Evolutionary conservation across 2,888 invertebrate genomes (phyloP).

Genomic region (Agriopis marginaria): DNA sequence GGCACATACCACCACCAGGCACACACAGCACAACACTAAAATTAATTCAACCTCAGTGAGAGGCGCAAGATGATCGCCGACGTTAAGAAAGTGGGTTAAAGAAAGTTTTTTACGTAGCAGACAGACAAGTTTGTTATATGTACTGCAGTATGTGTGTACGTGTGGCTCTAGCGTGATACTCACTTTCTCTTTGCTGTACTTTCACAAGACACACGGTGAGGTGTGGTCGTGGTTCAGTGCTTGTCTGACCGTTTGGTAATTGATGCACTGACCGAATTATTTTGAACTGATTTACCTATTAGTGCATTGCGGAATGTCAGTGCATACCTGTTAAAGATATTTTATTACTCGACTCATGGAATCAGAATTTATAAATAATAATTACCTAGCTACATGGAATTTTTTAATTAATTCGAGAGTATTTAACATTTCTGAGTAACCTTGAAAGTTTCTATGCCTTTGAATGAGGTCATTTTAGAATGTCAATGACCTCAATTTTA

Average conservation of each 20-base stretch:
- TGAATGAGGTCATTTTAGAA: slow-evolving; percentile 57
- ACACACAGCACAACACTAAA: slow-evolving; percentile 78
- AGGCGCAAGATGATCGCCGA: slow-evolving; percentile 78
- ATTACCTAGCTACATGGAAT: neutral
- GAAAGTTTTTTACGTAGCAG: slow-evolving; percentile 83
- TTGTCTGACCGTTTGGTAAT: slow-evolving; percentile 62
- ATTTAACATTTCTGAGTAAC: slow-evolving; percentile 28
- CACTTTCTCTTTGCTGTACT: slow-evolving; percentile 85
- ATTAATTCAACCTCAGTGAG: slow-evolving; percentile 71
- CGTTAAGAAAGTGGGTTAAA: slow-evolving; percentile 84
- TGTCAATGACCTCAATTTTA: slow-evolving; percentile 58
- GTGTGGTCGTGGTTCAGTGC: slow-evolving; percentile 79
- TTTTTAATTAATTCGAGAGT: neutral
- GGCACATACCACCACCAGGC: slow-evolving; percentile 80
- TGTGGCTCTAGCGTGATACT: slow-evolving; percentile 74
- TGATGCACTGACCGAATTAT: slow-evolving; percentile 10
- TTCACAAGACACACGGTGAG: slow-evolving; percentile 76
- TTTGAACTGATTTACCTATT: slow-evolving; percentile 21
- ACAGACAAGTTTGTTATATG: slow-evolving; percentile 74
- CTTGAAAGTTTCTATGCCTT: slow-evolving; percentile 53
- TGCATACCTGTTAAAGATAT: neutral
- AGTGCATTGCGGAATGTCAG: slow-evolving; percentile 7
- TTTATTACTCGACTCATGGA: too few species aligned
- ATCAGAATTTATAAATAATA: too few species aligned
- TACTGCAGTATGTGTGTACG: slow-evolving; percentile 66